These are phyloP conservation scores for Tetragnatha montana DNA, from an alignment of 2,888 invertebrate genomes.

Conservation along the genomic window DNA sequence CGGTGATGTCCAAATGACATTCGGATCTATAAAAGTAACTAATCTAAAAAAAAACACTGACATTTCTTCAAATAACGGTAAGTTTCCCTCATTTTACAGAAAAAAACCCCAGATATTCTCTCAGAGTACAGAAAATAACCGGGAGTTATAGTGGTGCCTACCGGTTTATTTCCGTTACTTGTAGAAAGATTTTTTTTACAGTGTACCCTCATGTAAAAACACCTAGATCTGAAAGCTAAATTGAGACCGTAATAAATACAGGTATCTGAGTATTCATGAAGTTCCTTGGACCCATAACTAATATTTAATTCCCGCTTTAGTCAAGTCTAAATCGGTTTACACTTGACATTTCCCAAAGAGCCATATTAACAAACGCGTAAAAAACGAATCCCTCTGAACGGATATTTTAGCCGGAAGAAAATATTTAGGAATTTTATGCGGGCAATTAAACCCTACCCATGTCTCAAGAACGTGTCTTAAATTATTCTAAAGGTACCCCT, in stretches of 20 bases:
- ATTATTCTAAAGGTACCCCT: slow-evolving; percentile 11
- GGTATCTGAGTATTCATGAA: neutral
- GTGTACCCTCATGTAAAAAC: too few relatives aligned
- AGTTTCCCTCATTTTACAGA: too few relatives aligned
- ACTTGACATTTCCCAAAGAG: neutral
- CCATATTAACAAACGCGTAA: neutral
- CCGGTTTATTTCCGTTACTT: too few relatives aligned
- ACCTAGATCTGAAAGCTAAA: too few relatives aligned
- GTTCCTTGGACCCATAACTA: neutral
- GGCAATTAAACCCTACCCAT: slow-evolving; percentile 20
- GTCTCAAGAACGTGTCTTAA: slow-evolving; percentile 3
- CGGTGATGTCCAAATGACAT: too few relatives aligned
- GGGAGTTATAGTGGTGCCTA: too few relatives aligned
- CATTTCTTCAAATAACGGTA: too few relatives aligned
- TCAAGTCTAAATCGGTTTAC: neutral
- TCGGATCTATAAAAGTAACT: too few relatives aligned
- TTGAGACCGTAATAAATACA: neutral
- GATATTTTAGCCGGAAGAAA: neutral
- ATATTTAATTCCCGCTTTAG: neutral
- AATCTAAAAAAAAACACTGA: too few relatives aligned
- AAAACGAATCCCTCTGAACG: neutral
- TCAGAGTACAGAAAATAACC: too few relatives aligned
- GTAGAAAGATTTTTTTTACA: too few relatives aligned
- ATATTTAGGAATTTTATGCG: neutral
- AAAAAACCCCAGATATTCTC: too few relatives aligned